These are phyloP conservation scores for Limanda limanda DNA, from an alignment of 2,113 vertebrate genomes.

Conservation along the genomic window DNA sequence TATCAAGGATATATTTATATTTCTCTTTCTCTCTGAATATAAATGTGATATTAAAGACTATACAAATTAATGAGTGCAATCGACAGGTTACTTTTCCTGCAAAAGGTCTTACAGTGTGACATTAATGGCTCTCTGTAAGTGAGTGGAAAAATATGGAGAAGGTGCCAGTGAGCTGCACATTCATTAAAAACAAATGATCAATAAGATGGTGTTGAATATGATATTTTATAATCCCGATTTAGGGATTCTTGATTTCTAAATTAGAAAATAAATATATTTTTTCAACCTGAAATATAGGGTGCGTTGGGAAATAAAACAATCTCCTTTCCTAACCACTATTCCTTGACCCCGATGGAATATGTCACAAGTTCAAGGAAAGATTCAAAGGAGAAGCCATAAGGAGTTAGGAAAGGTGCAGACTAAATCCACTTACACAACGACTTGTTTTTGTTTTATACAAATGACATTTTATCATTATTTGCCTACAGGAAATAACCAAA, in stretches of 20 bases:
- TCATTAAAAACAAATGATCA: background rate
- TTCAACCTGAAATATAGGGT: too few species aligned
- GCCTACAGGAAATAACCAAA: too few species aligned
- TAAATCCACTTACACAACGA: too few species aligned
- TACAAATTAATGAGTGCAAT: slow-evolving; percentile 7
- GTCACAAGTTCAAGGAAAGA: too few species aligned
- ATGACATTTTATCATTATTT: too few species aligned
- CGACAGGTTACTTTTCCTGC: slow-evolving; percentile 5
- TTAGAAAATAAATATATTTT: background rate
- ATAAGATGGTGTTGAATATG: background rate
- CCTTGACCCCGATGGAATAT: too few species aligned
- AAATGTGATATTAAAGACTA: background rate
- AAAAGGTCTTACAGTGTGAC: slow-evolving; percentile 19
- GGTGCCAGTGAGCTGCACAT: background rate
- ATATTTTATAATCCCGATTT: background rate
- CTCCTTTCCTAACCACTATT: too few species aligned
- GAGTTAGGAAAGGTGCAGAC: too few species aligned
- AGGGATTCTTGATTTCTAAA: background rate
- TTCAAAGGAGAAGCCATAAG: too few species aligned
- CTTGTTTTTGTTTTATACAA: too few species aligned
- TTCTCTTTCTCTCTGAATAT: background rate
- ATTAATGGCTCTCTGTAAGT: slow-evolving; percentile 15
- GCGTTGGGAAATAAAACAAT: too few species aligned
- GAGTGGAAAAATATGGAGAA: background rate
- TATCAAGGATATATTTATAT: background rate